Evolutionary conservation across 2,888 invertebrate species (phyloP).

Genomic region (Drosophila nr. medialis): DNA sequence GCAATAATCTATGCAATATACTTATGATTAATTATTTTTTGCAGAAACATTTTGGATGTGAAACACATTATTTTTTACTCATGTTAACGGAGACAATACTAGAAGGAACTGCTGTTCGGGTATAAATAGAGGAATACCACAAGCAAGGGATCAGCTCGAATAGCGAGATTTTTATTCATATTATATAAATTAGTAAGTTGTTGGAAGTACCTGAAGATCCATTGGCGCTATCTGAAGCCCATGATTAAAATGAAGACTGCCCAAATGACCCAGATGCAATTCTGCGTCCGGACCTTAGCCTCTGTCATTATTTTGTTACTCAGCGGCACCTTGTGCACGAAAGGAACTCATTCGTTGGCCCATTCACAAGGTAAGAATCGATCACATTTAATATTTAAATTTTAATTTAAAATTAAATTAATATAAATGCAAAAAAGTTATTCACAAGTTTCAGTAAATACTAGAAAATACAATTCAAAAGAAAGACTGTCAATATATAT

Average conservation of each 20-base stretch:
- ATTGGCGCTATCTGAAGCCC: conserved; percentile 48
- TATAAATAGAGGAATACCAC: conserved; percentile 29
- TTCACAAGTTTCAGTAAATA: too few relatives aligned
- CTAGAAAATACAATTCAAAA: too few relatives aligned
- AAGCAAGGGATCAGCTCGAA: conserved; percentile 63
- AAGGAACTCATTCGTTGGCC: conserved; percentile 51
- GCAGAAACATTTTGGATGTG: conserved; percentile 24
- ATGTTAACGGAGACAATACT: conserved; percentile 54
- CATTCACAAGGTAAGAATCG: conserved; percentile 74
- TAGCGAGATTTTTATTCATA: conserved; percentile 60
- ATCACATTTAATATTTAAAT: neutral
- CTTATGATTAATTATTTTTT: neutral
- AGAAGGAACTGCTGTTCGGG: conserved; percentile 31
- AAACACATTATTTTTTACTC: conserved; percentile 9
- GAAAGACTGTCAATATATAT: too few relatives aligned
- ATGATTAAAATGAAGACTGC: conserved; percentile 62
- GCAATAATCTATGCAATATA: neutral
- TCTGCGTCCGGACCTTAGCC: conserved; percentile 66
- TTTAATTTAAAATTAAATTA: too few relatives aligned
- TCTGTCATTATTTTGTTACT: conserved; percentile 65
- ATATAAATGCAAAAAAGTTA: too few relatives aligned
- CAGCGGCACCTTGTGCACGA: conserved; percentile 37
- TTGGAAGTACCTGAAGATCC: conserved; percentile 65
- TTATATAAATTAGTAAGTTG: conserved; percentile 40
- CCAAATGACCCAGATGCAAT: conserved; percentile 51